Conservation (phyloP, 2,113 vertebrate genomes). For the Craseonycteris thonglongyai region DNA sequence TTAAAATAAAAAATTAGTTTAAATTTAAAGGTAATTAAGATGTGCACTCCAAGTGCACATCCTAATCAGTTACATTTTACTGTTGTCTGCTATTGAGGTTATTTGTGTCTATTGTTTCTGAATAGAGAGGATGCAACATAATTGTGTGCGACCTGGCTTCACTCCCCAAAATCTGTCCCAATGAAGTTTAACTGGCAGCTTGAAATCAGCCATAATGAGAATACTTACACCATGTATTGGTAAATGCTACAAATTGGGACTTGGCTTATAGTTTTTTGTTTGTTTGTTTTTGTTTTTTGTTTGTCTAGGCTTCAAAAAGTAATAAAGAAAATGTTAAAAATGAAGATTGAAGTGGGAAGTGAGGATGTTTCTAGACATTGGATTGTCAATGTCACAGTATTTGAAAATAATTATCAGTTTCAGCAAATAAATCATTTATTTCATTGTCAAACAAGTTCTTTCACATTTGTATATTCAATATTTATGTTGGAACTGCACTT, state of each 20-base stretch:
- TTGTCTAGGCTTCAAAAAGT: background rate
- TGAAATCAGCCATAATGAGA: background rate
- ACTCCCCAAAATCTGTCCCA: background rate
- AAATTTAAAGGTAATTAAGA: background rate
- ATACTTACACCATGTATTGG: background rate
- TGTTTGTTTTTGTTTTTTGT: too few species aligned
- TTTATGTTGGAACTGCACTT: background rate
- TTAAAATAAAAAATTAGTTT: background rate
- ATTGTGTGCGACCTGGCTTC: background rate
- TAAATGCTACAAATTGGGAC: background rate
- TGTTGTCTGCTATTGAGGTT: background rate
- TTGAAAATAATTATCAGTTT: background rate
- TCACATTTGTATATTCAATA: background rate
- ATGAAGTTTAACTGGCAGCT: background rate
- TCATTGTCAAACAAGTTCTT: background rate
- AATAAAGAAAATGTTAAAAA: background rate
- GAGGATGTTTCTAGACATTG: background rate
- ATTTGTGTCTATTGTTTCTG: background rate
- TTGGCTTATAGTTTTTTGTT: background rate
- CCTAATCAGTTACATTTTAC: background rate
- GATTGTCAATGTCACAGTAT: background rate
- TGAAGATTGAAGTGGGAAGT: background rate
- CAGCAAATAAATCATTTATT: background rate
- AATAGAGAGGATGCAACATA: background rate
- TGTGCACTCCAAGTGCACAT: too few species aligned